These are phyloP conservation scores for Noctua pronuba DNA, from an alignment of 2,888 invertebrate species.

Conservation along the genomic window DNA sequence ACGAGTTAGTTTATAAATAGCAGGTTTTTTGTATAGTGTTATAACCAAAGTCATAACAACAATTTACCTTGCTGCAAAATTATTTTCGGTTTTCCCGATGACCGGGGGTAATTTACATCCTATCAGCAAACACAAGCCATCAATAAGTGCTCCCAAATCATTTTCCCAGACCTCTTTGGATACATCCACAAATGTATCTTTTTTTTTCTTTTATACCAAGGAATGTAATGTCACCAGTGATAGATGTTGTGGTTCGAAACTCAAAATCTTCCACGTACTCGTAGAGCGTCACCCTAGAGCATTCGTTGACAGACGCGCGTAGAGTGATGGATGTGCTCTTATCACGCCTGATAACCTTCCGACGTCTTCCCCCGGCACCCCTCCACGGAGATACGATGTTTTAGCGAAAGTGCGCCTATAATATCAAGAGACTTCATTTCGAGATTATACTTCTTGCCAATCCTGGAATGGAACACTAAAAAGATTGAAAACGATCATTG, in stretches of 20 bases:
- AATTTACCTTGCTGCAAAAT: conserved; percentile 21
- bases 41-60: conserved; percentile 12
- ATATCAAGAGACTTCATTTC: conserved; percentile 43
- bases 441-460: not conserved
- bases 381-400: conserved; percentile 68
- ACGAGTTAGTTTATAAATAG: conserved; percentile 3
- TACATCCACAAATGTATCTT: not conserved
- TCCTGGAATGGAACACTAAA: not conserved
- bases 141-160: conserved; percentile 6
- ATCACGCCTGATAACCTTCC: conserved; percentile 88
- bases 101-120: not conserved
- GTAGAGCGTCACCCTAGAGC: conserved; percentile 68
- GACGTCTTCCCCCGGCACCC: conserved; percentile 74
- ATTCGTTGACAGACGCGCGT: conserved; percentile 75
- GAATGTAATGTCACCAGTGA: conserved; percentile 58
- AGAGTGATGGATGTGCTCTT: conserved; percentile 87
- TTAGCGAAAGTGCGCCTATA: conserved; percentile 75
- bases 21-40: conserved; percentile 10
- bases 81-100: conserved; percentile 28
- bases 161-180: not conserved
- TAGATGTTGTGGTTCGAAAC: conserved; percentile 61
- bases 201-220: conserved; percentile 21
- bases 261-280: conserved; percentile 82
- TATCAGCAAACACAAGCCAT: conserved; percentile 9
- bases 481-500: too few relatives aligned